Percentiles rank a stretch among this genome's conserved stretches.
Evolutionary conservation across 2,113 vertebrate species (phyloP).

Genomic region (Ciconia maguari): DNA sequence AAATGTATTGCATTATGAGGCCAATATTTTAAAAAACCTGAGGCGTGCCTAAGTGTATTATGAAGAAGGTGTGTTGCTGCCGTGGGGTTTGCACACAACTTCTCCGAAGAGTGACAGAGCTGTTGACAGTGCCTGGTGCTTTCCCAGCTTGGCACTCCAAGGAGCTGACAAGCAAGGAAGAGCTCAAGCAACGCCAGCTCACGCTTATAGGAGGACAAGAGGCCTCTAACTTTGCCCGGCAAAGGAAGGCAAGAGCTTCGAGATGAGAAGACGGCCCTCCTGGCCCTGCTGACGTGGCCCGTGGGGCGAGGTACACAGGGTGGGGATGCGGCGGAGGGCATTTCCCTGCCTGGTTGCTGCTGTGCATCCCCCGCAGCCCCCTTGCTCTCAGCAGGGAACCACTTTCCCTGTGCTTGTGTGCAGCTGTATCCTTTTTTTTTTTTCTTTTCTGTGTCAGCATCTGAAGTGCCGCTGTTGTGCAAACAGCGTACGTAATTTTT

Average conservation of each 20-base stretch:
- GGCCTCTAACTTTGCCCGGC: not conserved
- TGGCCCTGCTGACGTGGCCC: too few species aligned
- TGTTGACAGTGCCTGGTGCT: accelerated
- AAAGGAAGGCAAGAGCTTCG: not conserved
- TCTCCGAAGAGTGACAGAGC: not conserved
- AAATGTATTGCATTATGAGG: not conserved
- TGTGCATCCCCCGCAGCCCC: too few species aligned
- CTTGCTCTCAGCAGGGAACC: not conserved
- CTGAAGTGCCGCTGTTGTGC: not conserved
- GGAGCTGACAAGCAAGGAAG: not conserved
- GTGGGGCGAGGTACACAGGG: accelerated
- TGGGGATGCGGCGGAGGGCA: accelerated
- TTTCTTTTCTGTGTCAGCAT: not conserved
- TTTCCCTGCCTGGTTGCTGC: not conserved
- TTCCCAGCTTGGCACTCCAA: accelerated
- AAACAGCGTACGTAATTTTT: not conserved
- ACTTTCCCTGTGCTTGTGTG: not conserved
- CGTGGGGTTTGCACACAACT: accelerated
- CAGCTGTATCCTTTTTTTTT: not conserved
- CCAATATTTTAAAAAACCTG: not conserved
- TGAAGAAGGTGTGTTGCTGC: not conserved
- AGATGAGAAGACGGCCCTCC: not conserved
- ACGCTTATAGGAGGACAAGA: accelerated
- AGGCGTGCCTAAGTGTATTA: accelerated
- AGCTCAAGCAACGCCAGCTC: not conserved